phyloP scores from a whole-genome alignment of 1,140 invertebrate species.

The Conus ventricosus region DNA sequence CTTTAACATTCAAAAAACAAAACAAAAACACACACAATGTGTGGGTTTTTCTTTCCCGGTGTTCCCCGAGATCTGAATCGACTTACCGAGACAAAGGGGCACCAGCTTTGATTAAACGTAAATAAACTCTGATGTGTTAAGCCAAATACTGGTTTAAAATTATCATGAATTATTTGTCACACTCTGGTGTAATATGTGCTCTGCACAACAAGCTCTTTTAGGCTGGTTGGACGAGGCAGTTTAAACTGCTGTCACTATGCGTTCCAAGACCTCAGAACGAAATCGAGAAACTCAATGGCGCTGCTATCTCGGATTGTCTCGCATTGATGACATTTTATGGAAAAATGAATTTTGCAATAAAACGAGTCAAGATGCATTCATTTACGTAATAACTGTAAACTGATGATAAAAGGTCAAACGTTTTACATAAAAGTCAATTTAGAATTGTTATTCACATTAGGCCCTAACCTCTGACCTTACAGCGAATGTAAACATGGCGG shows the following conservation, averaged over 20 bases:
- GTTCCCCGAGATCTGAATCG: no score
- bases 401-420: no score
- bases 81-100: background rate
- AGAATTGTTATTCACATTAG: no score
- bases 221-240: no score
- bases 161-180: background rate
- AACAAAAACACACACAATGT: no score
- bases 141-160: background rate
- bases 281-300: slow-evolving; percentile 40
- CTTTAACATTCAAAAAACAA: no score
- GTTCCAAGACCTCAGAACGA: background rate
- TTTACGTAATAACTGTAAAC: no score
- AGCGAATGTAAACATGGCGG: background rate
- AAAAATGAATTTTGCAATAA: background rate
- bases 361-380: no score
- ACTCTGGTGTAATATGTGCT: background rate
- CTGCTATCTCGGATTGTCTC: slow-evolving; percentile 44
- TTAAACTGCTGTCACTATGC: no score
- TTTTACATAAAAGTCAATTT: no score
- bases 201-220: background rate
- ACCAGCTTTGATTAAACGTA: background rate
- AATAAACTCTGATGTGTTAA: background rate
- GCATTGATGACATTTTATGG: background rate
- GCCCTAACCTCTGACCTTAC: slow-evolving; percentile 29
- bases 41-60: no score